Evolutionary conservation across 2,113 vertebrate species (phyloP), one percentile per base, ranked within the genome.

Genomic region (Silurus meridionalis): DNA sequence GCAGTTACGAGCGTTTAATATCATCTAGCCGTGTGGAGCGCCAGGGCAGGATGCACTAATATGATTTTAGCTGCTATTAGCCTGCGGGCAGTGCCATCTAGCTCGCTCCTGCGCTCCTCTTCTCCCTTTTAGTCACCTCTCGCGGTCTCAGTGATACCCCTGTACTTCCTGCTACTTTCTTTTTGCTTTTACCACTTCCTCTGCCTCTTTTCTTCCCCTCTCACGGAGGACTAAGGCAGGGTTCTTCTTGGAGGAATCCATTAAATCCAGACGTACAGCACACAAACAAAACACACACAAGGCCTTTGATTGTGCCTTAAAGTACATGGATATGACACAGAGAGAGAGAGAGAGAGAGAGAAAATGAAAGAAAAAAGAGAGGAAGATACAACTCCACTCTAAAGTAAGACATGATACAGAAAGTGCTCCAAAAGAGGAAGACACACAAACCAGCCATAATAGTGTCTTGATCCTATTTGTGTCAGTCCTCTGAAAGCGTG

Each of bases 1-100:
- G 91, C 92, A 93, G 93, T 87, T 92, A 91, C 86, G 91, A 90
- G 90, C 86, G 86, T 91, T 91, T 94, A 92, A 93, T 92, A 90
- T 92, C 89, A 85, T 89, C 87, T 90, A 75, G 79, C 37, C 3
- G 80, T 60, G 82, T 82, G 82, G 84, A 86, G 90, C 83, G 83
- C 84, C 84, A 87, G 89, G 28, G 85, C 82, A 88, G 88, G 88
- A 89, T 83, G 88, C 52, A 77, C 90, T 93, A 91, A 94, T 93
- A 90, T 82, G 82, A 82, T 82, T 87, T 87, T 90, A 84, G 84
- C 87, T 83, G 82, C 91, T 88, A 90, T 92, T 89, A 91, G 89
- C 89, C 90, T 11, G 46, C 66, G 78, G 87, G 86, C 87, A 87
- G 80, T 50, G 81, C 85, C 86, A 90, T 86, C 84, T 19, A 37